phyloP scores from a whole-genome alignment of 2,113 vertebrate species.

The Arizona elegans region DNA sequence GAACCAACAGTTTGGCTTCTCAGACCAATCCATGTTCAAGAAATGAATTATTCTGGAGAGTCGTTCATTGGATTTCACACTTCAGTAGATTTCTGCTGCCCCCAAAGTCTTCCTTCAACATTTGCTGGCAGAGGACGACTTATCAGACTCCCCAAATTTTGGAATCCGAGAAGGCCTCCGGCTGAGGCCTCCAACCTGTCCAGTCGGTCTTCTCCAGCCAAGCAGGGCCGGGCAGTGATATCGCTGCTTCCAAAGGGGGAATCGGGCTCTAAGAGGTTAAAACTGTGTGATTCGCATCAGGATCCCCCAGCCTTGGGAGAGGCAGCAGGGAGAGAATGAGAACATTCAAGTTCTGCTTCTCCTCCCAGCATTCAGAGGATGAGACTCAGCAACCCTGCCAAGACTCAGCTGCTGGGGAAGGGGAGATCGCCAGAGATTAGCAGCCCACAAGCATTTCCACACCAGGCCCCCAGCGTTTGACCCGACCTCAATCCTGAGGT shows the following conservation, averaged over 20 bases:
- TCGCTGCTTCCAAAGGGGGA: neutral
- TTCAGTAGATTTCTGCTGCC: neutral
- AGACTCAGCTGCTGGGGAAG: conserved; percentile 44
- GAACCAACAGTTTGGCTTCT: neutral
- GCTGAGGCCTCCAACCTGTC: neutral
- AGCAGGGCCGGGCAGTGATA: neutral
- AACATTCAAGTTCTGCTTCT: conserved; percentile 64
- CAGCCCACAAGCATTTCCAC: conserved; percentile 27
- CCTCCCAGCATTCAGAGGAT: conserved; percentile 58
- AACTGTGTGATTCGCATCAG: conserved; percentile 30
- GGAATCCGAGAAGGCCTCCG: too few relatives aligned
- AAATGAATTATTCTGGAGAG: rapidly evolving
- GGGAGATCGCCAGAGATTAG: conserved; percentile 16
- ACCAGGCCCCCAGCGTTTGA: conserved; percentile 20
- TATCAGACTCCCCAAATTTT: neutral
- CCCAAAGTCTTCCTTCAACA: neutral
- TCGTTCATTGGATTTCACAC: neutral
- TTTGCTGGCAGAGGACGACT: neutral
- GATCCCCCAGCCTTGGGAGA: conserved; percentile 35
- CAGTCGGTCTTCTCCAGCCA: rapidly evolving
- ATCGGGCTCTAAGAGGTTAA: conserved; percentile 46
- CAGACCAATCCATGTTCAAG: neutral
- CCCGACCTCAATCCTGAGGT: neutral
- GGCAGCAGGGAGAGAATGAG: conserved; percentile 19
- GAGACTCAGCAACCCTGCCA: conserved; percentile 35